Evolutionary conservation across 2,797 vertebrate species (phyloP).

Genomic region (Gouania willdenowi): DNA sequence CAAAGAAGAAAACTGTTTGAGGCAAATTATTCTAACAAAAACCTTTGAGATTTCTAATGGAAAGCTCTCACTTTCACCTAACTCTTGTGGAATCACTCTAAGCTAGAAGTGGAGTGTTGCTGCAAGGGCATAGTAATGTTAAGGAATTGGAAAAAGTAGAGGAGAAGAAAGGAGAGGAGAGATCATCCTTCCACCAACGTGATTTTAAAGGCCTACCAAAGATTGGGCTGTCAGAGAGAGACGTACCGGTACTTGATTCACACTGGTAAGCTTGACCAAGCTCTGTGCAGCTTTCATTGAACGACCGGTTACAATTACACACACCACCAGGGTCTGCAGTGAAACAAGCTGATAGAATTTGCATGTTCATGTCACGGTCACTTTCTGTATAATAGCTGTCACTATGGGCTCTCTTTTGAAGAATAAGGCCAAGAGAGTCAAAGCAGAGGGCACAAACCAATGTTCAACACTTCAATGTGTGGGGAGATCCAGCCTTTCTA

Average conservation of each 20-base stretch:
- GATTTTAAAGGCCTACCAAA: constrained; percentile 8
- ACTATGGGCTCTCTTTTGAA: too few species aligned
- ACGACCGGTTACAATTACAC: neutral
- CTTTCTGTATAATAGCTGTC: too few species aligned
- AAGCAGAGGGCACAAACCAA: too few species aligned
- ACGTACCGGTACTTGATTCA: constrained; percentile 12
- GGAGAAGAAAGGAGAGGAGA: constrained; percentile 6
- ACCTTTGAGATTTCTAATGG: constrained; percentile 56
- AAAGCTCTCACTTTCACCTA: constrained; percentile 43
- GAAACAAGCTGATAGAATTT: neutral
- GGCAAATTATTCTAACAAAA: constrained; percentile 64
- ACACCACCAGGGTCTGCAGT: neutral
- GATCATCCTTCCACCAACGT: constrained; percentile 7
- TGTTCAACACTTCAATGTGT: too few species aligned
- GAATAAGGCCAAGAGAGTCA: too few species aligned
- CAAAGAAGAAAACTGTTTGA: constrained; percentile 64
- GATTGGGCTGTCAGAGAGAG: constrained; percentile 15
- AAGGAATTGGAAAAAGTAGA: constrained; percentile 7
- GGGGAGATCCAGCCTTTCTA: too few species aligned
- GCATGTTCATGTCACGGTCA: too few species aligned
- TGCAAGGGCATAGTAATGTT: constrained; percentile 34
- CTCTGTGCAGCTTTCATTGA: constrained; percentile 1
- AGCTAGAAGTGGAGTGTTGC: constrained; percentile 42
- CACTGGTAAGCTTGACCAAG: constrained; percentile 7
- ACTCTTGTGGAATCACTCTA: constrained; percentile 46